Base-by-base conservation (phyloP, 92 coral and sea anemone genomes). In the Meandrina meandrites region DNA sequence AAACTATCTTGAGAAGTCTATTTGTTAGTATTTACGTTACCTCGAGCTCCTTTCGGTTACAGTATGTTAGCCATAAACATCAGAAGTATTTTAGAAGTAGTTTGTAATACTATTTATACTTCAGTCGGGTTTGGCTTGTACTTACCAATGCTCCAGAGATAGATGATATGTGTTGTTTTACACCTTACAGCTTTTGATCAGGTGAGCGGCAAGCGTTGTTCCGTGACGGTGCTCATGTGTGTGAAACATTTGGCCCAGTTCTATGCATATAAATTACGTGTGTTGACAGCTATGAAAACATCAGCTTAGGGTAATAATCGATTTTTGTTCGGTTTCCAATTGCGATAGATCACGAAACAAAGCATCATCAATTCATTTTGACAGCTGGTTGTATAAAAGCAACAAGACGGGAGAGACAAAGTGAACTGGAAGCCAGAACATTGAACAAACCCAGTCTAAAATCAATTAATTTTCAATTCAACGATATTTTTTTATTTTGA, bases 241-340 rank as follows among this genome's bases (percentile, higher is more conserved):
- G 68, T 22, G 14, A 72, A 71, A 24, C 54, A 50, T 32, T 57
- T 14, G 54, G 48, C 3, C 16, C 73, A 2, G 15, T 40, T 84
- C 66, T 47, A 31, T 22, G 37, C 18, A 58, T 34, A 64, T 79
- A 12, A 82, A 70, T 81, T 45, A 66, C 73, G 30, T 19, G 73
- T 67, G 85, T 67, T 81, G 85, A 81, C 85, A 81, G 85, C 58
- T 66, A 35, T 66, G 22, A 79, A 57, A 58, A 35, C 83, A 22
- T n/a, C 53, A 36, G 72, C 84, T 42, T 36, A 35, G 22, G 68
- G 28, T 24, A 35, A 35, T 31, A 24, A 80, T 80, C 75, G 78
- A 82, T 48, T 48, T 21, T 45, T 51, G 18, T 35, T 83, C 80
- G 81, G 54, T 51, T 3, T 14, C 27, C 48, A 37, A 40, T 73